phyloP scores from a whole-genome alignment of 2,888 invertebrate genomes.

The Trilocha varians region DNA sequence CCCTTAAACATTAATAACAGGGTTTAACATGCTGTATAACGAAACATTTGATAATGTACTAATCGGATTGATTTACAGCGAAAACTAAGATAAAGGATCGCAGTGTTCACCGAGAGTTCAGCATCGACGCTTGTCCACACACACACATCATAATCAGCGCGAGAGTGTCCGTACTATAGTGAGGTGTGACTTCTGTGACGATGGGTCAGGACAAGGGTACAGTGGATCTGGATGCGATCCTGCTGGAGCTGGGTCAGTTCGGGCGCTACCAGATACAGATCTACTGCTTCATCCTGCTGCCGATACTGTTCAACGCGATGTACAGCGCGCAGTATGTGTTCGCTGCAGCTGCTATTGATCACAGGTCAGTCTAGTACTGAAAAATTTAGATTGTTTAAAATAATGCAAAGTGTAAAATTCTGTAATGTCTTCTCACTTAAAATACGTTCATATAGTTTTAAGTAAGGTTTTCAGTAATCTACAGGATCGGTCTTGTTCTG shows the following conservation, averaged over 20 bases:
- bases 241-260: constrained; percentile 55
- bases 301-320: constrained; percentile 31
- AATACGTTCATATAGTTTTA: too few relatives aligned
- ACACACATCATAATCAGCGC: too few relatives aligned
- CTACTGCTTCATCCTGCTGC: constrained; percentile 38
- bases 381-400: too few relatives aligned
- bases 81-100: constrained; percentile 2
- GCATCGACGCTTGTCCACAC: too few relatives aligned
- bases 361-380: constrained; percentile 55
- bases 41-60: neutral
- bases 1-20: too few relatives aligned
- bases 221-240: constrained; percentile 47
- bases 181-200: too few relatives aligned
- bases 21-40: too few relatives aligned
- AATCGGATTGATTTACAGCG: neutral
- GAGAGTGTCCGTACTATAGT: too few relatives aligned
- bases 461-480: too few relatives aligned
- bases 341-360: constrained; percentile 50
- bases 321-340: constrained; percentile 56
- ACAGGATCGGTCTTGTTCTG: too few relatives aligned
- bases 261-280: constrained; percentile 44
- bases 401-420: too few relatives aligned
- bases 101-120: constrained; percentile 1
- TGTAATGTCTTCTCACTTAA: too few relatives aligned
- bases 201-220: constrained; percentile 14